Evolutionary conservation across 2,113 vertebrate genomes (phyloP), one percentile per base, ranked within the genome.

Genomic region (Amphiprion ocellaris): DNA sequence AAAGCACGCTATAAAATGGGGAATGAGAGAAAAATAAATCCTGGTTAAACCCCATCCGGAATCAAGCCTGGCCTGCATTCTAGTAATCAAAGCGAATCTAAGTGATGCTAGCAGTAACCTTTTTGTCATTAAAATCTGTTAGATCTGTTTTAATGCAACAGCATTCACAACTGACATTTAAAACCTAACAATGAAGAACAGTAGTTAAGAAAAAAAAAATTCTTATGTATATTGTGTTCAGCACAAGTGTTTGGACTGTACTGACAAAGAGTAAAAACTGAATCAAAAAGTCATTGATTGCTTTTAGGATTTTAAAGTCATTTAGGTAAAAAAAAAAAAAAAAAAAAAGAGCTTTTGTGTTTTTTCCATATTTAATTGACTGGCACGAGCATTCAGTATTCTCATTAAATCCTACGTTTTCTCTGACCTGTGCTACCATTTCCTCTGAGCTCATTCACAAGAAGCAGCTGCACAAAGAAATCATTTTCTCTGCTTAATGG

Each of bases 1-100:
- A 81, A 83, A 71, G 26, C 15, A 39, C 41, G 73, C 61, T 62
- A 21, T 76, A 49, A 77, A 84, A 72, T 37, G 58, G 44, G 44
- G 55, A 79, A 71, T 44, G 41, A 17, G 56, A 39, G 66, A 26
- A 71, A 81, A 79, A 67, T 9, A 70, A 70, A 80, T 85, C 33
- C 24, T 62, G 33, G 55, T 69, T 68, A 44, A 84, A 59, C 7
- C 28, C 44, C 37, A 11, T 14, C 26, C 33, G 21, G 24, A 77
- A 62, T 73, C 44, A 50, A 41, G n/a, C 6, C 60, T 19, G 10
- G 17, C 44, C 23, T 5, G 5, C 10, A 10, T 39, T 69, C 37
- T 69, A 39, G 50, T 53, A 71, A 70, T 74, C 21, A 60, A 39
- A 71, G 30, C 60, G 63, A 58, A 8, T 54, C n/a, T 11, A 44